These are phyloP conservation scores for Dreissena rostriformis DNA, from an alignment of 1,140 invertebrate genomes.

Conservation along the genomic window DNA sequence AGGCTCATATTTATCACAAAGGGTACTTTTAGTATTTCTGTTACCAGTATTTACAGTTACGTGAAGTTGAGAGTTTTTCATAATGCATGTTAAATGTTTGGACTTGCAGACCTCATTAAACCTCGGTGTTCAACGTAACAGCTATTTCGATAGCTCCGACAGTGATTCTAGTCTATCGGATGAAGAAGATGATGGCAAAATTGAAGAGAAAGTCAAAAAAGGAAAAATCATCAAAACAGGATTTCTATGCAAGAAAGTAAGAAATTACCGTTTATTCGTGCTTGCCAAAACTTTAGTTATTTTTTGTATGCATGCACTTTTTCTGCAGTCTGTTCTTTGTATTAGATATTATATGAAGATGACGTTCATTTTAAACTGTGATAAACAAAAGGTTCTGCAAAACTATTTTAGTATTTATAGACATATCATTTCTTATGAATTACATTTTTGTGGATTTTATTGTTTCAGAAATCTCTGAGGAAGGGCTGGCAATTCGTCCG, in stretches of 20 bases:
- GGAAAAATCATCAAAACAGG: slow-evolving; percentile 66
- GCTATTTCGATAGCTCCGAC: slow-evolving; percentile 74
- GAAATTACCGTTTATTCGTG: background rate
- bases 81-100: no score
- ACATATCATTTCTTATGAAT: no score
- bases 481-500: slow-evolving; percentile 72
- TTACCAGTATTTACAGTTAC: no score
- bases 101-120: slow-evolving; percentile 70
- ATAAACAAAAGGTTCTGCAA: no score
- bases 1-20: no score
- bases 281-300: background rate
- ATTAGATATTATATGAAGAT: no score
- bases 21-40: no score
- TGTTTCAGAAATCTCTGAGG: slow-evolving; percentile 67
- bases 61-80: no score
- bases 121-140: slow-evolving; percentile 70
- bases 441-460: no score
- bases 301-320: background rate
- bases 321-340: no score
- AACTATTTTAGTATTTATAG: no score
- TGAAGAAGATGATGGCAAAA: slow-evolving; percentile 63
- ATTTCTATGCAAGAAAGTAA: slow-evolving; percentile 72
- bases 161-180: slow-evolving; percentile 73
- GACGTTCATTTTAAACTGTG: no score
- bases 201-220: slow-evolving; percentile 63